These are phyloP conservation scores for Sorex maritimensis DNA, from an alignment of 2,797 vertebrate genomes.

Conservation along the genomic window DNA sequence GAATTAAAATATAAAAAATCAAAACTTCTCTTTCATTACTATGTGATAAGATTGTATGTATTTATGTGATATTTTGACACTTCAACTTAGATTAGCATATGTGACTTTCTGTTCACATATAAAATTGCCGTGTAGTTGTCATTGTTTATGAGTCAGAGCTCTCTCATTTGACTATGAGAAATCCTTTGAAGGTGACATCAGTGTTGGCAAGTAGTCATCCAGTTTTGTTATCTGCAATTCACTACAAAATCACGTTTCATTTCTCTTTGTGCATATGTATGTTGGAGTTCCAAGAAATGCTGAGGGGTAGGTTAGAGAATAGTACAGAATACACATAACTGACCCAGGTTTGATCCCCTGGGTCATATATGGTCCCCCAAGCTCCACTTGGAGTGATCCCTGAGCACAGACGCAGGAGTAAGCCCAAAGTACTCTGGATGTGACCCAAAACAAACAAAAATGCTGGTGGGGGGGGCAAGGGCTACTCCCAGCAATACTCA, in stretches of 20 bases:
- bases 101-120: neutral
- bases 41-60: neutral
- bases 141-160: neutral
- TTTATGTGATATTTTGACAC: neutral
- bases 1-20: constrained; percentile 23
- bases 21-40: neutral
- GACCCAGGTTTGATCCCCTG: too few relatives aligned
- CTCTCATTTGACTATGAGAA: neutral
- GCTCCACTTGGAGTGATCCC: too few relatives aligned
- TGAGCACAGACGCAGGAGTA: too few relatives aligned
- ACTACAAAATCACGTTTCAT: constrained; percentile 52
- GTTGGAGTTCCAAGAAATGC: too few relatives aligned
- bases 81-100: accelerated
- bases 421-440: too few relatives aligned
- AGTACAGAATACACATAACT: too few relatives aligned
- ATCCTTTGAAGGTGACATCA: constrained; percentile 7
- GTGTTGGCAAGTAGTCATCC: neutral
- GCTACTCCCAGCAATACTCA: too few relatives aligned
- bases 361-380: too few relatives aligned
- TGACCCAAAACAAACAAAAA: too few relatives aligned
- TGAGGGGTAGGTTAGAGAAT: too few relatives aligned
- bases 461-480: too few relatives aligned
- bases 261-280: too few relatives aligned
- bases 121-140: neutral
- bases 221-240: constrained; percentile 10